Evolutionary conservation across 2,888 invertebrate species (phyloP).

Genomic region (Orthosia gracilis): DNA sequence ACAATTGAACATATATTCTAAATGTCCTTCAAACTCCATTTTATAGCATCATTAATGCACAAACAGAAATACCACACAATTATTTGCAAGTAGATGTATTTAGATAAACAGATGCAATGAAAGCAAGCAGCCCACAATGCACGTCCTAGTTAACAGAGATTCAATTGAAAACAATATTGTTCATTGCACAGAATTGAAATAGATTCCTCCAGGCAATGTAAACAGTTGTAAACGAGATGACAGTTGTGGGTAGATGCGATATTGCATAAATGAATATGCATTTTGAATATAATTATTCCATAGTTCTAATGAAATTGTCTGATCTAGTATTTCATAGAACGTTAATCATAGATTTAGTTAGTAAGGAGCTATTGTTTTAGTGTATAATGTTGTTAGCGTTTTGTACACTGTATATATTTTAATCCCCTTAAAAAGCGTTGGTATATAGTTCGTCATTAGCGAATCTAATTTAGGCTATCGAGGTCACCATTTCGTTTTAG

Average conservation of each 20-base stretch:
- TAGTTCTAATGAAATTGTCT: conserved; percentile 7
- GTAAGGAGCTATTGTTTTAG: no score
- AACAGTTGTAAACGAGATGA: conserved; percentile 29
- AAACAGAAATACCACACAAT: not conserved
- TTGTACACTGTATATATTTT: no score
- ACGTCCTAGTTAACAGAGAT: conserved; percentile 71
- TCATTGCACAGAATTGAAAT: conserved; percentile 76
- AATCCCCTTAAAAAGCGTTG: not conserved
- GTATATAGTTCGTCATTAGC: conserved; percentile 3
- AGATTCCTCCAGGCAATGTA: conserved; percentile 64
- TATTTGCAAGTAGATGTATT: conserved; percentile 1
- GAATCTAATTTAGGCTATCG: conserved; percentile 13
- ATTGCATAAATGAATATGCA: conserved; percentile 36
- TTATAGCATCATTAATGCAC: not conserved
- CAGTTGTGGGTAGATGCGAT: conserved; percentile 41
- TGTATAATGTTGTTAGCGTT: no score
- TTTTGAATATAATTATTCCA: not conserved
- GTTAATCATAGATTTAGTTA: no score
- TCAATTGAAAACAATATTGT: conserved; percentile 78
- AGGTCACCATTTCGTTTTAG: conserved; percentile 33
- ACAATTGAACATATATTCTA: not conserved
- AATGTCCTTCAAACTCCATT: not conserved
- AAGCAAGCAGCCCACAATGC: conserved; percentile 59
- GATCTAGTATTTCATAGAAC: not conserved
- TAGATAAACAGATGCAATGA: conserved; percentile 27